Percentiles rank a stretch among this genome's conserved stretches.
Conservation (phyloP, 2,888 invertebrate genomes). For the Poecilobothrus nobilitatus region DNA sequence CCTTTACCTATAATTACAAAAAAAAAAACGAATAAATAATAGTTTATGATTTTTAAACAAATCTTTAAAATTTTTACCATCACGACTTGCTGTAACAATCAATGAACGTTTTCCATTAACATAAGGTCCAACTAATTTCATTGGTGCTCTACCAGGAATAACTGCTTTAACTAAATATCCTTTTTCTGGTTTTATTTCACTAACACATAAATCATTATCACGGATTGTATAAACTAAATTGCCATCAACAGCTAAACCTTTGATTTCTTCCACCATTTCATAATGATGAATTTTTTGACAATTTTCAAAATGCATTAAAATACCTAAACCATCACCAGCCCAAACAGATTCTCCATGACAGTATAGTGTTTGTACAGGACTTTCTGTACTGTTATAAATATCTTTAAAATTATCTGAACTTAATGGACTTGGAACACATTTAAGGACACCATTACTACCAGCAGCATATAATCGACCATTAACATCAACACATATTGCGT, state of each 20-base stretch:
- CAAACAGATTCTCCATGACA: conserved; percentile 36
- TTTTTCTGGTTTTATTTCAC: conserved; percentile 32
- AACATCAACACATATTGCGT: conserved; percentile 35
- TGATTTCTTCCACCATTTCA: conserved; percentile 41
- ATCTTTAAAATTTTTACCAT: conserved; percentile 25
- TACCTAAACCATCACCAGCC: conserved; percentile 43
- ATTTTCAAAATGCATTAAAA: conserved; percentile 40
- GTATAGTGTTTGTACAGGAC: conserved; percentile 38
- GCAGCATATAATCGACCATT: conserved; percentile 41
- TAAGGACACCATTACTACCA: conserved; percentile 41
- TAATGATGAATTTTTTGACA: conserved; percentile 41
- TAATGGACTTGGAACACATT: conserved; percentile 36
- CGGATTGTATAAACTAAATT: conserved; percentile 39
- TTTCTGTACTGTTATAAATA: conserved; percentile 29
- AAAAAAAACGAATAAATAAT: too few species aligned
- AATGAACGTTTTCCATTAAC: conserved; percentile 31
- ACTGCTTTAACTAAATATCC: conserved; percentile 29
- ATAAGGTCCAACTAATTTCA: conserved; percentile 36
- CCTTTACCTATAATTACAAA: conserved; percentile 23
- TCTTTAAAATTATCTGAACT: conserved; percentile 30
- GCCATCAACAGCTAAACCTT: conserved; percentile 37
- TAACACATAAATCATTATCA: conserved; percentile 39
- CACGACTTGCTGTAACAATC: conserved; percentile 37
- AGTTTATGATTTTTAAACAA: too few species aligned
- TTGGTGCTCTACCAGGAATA: conserved; percentile 32